A percentile compares a stretch with the other conserved stretches of the same genome.
Evolutionary conservation across 2,888 invertebrate genomes (phyloP).

Genomic region (Andrena fulva): DNA sequence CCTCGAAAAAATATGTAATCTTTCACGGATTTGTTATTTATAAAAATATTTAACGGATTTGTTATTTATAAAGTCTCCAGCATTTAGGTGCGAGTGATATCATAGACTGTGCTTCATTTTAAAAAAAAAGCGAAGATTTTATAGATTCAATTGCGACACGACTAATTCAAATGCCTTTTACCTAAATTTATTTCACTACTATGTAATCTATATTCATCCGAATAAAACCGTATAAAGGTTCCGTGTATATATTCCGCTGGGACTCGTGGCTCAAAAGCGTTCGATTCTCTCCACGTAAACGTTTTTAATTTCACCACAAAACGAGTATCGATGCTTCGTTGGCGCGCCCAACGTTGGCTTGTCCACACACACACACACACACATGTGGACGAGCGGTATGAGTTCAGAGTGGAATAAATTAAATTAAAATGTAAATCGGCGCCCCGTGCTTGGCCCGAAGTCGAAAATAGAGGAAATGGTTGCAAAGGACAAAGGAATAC

Average conservation of each 20-base stretch:
- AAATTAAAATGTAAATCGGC: conserved; percentile 73
- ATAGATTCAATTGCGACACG: background rate
- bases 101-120: too few relatives aligned
- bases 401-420: conserved; percentile 69
- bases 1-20: too few relatives aligned
- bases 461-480: conserved; percentile 32
- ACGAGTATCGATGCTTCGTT: background rate
- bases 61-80: too few relatives aligned
- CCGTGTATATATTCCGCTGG: background rate
- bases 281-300: conserved; percentile 27
- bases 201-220: background rate
- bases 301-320: conserved; percentile 39
- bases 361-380: background rate
- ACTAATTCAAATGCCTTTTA: background rate
- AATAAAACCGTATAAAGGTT: background rate
- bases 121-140: background rate
- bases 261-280: conserved; percentile 22
- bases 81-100: too few relatives aligned
- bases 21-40: too few relatives aligned
- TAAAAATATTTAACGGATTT: too few relatives aligned
- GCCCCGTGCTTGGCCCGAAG: conserved; percentile 12
- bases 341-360: background rate
- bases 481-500: conserved; percentile 4
- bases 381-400: background rate
- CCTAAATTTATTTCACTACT: conserved; percentile 8